phyloP scores from a whole-genome alignment of 2,113 vertebrate genomes.

The Globicephala melas region DNA sequence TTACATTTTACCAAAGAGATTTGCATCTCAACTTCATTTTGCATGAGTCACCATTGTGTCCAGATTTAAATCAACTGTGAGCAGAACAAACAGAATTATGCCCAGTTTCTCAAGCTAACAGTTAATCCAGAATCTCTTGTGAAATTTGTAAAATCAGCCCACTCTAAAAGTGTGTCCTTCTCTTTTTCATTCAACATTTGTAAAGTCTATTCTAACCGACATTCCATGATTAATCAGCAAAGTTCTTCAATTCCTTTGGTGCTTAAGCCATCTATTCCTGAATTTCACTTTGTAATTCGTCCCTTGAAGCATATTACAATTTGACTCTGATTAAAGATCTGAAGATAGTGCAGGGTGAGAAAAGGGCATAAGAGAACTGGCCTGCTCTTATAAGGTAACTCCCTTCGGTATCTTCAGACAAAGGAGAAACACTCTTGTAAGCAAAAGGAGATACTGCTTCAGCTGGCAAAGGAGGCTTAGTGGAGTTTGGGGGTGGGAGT shows the following conservation, averaged over 20 bases:
- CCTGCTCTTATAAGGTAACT: not conserved
- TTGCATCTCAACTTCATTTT: conserved; percentile 12
- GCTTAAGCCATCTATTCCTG: not conserved
- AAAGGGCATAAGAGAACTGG: not conserved
- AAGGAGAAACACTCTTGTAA: not conserved
- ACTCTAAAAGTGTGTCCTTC: not conserved
- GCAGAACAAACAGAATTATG: not conserved
- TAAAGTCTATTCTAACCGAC: not conserved
- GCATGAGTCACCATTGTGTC: not conserved
- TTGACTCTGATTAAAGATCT: not conserved
- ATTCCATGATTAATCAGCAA: not conserved
- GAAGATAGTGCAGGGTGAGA: not conserved
- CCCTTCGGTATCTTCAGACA: not conserved
- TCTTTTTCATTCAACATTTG: not conserved
- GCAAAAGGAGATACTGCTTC: not conserved
- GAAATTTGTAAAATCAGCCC: not conserved
- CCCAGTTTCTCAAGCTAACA: not conserved
- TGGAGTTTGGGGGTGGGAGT: not conserved
- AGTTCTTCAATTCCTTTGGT: not conserved
- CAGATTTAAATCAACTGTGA: not conserved
- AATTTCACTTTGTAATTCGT: not conserved
- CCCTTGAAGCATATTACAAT: not conserved
- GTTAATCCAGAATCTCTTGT: not conserved
- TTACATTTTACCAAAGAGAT: conserved; percentile 6
- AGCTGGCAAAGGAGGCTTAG: not conserved